Evolutionary conservation across 2,797 vertebrate species (phyloP).

Genomic region (Pterois miles): DNA sequence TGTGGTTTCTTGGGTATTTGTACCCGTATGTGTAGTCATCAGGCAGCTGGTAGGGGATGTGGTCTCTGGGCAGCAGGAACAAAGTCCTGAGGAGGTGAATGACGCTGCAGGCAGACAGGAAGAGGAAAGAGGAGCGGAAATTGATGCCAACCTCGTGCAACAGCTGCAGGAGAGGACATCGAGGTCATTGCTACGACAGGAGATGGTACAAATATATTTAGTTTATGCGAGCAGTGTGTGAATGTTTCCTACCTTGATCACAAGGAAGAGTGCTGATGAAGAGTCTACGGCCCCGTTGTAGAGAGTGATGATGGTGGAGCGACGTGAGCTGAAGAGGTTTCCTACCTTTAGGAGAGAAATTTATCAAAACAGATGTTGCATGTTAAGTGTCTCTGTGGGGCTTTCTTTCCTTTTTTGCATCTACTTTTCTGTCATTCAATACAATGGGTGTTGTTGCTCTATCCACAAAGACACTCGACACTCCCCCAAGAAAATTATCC

Average conservation of each 20-base stretch:
- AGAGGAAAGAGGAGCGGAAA: conserved; percentile 87
- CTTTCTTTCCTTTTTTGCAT: background rate
- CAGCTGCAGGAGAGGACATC: conserved; percentile 77
- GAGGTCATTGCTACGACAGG: background rate
- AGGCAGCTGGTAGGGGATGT: conserved; percentile 89
- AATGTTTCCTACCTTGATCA: conserved; percentile 87
- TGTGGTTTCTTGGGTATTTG: no score
- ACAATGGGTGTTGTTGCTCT: background rate
- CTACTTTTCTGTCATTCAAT: background rate
- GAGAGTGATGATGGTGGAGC: conserved; percentile 93
- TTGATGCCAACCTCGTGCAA: conserved; percentile 83
- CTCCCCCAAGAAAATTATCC: no score
- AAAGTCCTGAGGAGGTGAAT: conserved; percentile 89
- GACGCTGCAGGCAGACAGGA: conserved; percentile 84
- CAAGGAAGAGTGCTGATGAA: conserved; percentile 89
- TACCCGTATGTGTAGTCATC: conserved; percentile 90
- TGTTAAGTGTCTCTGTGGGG: background rate
- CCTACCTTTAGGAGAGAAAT: conserved; percentile 84
- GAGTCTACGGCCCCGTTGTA: conserved; percentile 95
- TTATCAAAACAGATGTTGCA: background rate
- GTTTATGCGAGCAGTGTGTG: background rate
- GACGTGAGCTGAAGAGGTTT: conserved; percentile 90
- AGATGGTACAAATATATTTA: background rate
- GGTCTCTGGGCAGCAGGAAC: conserved; percentile 86
- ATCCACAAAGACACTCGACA: no score